Evolutionary conservation across 2,888 invertebrate genomes (phyloP).

Genomic region (Trachelus tabidus): DNA sequence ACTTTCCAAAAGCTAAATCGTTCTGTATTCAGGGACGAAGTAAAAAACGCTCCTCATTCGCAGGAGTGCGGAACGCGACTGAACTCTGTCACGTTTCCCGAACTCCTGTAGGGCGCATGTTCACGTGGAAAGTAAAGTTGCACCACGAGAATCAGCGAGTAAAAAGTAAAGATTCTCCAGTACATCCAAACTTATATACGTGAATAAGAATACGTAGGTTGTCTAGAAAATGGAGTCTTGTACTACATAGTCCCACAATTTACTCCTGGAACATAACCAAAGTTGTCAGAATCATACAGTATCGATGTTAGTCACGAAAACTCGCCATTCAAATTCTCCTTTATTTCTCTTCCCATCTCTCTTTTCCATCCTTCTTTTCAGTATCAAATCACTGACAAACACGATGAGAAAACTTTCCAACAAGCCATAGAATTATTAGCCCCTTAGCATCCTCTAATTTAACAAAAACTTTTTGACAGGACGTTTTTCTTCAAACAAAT

Average conservation of each 20-base stretch:
- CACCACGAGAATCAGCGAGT: too few species aligned
- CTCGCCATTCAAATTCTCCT: background rate
- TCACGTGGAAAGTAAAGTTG: background rate
- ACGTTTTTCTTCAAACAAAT: background rate
- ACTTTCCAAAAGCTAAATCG: background rate
- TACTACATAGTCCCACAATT: background rate
- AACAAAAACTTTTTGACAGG: background rate
- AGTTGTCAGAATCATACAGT: background rate
- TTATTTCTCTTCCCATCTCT: background rate
- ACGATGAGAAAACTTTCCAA: background rate
- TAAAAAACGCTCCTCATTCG: background rate
- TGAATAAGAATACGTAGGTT: background rate
- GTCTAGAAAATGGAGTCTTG: background rate
- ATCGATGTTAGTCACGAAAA: background rate
- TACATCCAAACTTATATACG: background rate
- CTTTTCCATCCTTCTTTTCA: background rate
- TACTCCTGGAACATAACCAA: background rate
- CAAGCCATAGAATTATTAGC: background rate
- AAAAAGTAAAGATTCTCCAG: too few species aligned
- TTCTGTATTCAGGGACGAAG: background rate
- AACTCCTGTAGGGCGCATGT: background rate
- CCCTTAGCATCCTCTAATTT: background rate
- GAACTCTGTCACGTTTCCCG: background rate
- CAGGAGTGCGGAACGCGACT: constrained; percentile 2
- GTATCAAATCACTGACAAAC: background rate